phyloP scores from a whole-genome alignment of 30 jellyfish, hydroid and myxozoan species.

The Rhopilema esculentum region DNA sequence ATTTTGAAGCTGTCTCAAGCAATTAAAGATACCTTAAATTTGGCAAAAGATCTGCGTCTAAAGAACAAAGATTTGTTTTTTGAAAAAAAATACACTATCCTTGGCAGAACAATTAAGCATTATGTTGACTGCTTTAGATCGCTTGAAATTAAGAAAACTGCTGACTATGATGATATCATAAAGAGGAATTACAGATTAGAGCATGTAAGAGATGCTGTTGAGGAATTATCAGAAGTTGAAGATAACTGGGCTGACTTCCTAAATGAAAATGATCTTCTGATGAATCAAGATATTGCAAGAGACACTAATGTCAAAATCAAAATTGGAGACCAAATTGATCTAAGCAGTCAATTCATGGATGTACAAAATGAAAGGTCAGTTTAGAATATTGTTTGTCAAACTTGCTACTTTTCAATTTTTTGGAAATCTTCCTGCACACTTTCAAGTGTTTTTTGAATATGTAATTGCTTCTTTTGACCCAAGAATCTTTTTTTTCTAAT shows the following conservation, averaged over 20 bases:
- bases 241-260: conserved; percentile 67
- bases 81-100: conserved; percentile 8
- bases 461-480: no score
- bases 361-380: conserved; percentile 61
- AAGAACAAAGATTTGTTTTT: conserved; percentile 18
- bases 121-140: conserved; percentile 54
- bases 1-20: background rate
- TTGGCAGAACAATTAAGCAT: conserved; percentile 50
- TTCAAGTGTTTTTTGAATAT: no score
- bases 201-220: conserved; percentile 39
- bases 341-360: conserved; percentile 26
- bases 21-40: conserved; percentile 21
- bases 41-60: conserved; percentile 26
- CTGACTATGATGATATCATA: conserved; percentile 29
- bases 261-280: conserved; percentile 24
- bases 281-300: conserved; percentile 1
- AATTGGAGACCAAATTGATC: conserved; percentile 22
- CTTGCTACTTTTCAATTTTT: background rate
- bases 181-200: background rate
- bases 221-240: conserved; percentile 27
- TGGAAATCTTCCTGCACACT: no score
- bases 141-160: conserved; percentile 30
- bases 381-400: no score
- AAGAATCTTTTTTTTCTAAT: no score
- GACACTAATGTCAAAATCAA: background rate